Conservation (phyloP, 2,113 vertebrate genomes). For the Athene cunicularia region DNA sequence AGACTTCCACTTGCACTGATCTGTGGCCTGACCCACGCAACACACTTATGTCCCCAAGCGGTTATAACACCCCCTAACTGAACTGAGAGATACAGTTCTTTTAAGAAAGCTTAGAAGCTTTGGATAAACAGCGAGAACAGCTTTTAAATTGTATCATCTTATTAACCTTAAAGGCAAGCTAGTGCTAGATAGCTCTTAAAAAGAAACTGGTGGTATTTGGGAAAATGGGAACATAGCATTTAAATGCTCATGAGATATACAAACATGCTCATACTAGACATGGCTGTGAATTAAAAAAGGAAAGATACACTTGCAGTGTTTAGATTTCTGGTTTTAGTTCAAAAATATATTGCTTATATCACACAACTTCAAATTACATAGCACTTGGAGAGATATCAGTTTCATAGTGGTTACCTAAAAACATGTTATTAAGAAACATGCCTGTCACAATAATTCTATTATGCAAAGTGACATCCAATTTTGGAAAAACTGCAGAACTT, state of each 20-base stretch:
- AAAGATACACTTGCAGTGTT: background rate
- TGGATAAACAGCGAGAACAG: background rate
- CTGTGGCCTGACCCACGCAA: background rate
- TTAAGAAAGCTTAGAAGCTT: background rate
- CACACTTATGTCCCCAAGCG: background rate
- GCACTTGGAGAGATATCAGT: background rate
- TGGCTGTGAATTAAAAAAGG: background rate
- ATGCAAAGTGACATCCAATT: background rate
- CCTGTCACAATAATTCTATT: background rate
- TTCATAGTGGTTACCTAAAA: conserved; percentile 16
- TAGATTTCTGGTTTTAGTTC: background rate
- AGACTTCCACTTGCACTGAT: background rate
- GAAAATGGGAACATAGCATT: background rate
- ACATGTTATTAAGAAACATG: conserved; percentile 13
- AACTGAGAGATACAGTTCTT: background rate
- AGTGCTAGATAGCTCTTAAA: background rate
- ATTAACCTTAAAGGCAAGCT: background rate
- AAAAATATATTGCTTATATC: background rate
- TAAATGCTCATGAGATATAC: background rate
- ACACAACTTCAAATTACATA: background rate
- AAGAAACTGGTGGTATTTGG: background rate
- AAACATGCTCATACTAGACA: background rate
- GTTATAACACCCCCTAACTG: background rate
- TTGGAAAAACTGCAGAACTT: background rate
- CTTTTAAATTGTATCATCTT: background rate